These are phyloP conservation scores for Sebastes matsubarae DNA, from an alignment of 2,797 vertebrate genomes.

Conservation along the genomic window DNA sequence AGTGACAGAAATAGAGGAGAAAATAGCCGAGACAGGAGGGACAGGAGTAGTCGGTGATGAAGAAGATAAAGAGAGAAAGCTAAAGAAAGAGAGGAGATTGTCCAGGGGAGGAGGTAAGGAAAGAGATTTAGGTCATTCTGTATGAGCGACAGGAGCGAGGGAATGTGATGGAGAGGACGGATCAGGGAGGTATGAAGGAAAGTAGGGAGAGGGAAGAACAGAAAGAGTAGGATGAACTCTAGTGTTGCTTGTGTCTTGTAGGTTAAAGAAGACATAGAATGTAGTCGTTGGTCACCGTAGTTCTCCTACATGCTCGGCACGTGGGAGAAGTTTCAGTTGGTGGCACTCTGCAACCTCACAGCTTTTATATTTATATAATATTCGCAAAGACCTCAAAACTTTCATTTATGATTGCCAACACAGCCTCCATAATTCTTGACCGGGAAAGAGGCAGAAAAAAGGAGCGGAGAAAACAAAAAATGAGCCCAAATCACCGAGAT, in stretches of 20 bases:
- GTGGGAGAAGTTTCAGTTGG: no score
- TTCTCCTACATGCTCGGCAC: no score
- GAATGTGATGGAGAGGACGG: constrained; percentile 9
- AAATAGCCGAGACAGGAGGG: constrained; percentile 11
- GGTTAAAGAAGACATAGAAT: neutral
- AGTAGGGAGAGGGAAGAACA: neutral
- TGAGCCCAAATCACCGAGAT: no score
- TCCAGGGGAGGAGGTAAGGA: constrained; percentile 30
- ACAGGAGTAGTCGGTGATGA: constrained; percentile 12
- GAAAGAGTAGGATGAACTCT: neutral
- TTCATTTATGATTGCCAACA: neutral
- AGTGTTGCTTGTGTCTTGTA: neutral
- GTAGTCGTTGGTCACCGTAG: no score
- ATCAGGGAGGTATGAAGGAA: neutral
- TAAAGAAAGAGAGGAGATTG: constrained; percentile 40
- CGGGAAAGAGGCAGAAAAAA: no score
- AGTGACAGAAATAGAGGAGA: constrained; percentile 29
- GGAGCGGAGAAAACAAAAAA: no score
- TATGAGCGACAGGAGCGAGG: constrained; percentile 15
- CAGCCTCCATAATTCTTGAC: neutral
- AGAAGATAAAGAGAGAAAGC: constrained; percentile 22
- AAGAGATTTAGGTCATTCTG: constrained; percentile 51
- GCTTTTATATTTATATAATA: no score
- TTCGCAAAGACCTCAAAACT: neutral
- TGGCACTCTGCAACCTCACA: no score